Conservation (phyloP, 2,888 invertebrate species). For the Plagiodera versicolora region DNA sequence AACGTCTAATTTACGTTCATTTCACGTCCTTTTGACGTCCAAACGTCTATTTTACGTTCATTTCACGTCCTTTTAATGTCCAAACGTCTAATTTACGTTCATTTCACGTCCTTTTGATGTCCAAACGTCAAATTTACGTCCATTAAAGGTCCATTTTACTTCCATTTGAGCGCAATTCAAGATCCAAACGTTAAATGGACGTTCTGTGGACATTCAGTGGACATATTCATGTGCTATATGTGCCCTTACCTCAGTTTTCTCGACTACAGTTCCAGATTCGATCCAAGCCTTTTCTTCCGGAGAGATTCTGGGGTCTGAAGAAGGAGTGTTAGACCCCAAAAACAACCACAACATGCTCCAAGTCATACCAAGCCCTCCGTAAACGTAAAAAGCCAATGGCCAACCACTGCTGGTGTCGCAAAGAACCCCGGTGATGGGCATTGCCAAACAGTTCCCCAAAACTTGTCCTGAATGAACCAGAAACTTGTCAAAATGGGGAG, state of each 20-base stretch:
- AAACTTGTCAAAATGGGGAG: no score
- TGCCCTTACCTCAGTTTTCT: constrained; percentile 62
- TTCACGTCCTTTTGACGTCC: no score
- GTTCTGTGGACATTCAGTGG: no score
- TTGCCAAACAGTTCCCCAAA: constrained; percentile 75
- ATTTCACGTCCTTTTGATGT: no score
- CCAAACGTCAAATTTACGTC: no score
- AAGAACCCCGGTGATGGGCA: constrained; percentile 73
- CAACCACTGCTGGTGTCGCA: constrained; percentile 71
- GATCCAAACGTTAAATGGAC: no score
- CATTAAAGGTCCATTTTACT: no score
- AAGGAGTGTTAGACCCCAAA: constrained; percentile 69
- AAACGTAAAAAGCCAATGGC: constrained; percentile 77
- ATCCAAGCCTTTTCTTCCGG: constrained; percentile 68
- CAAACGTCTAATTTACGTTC: no score
- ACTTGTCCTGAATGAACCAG: constrained; percentile 63
- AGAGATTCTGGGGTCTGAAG: constrained; percentile 62
- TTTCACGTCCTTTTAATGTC: no score
- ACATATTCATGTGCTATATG: neutral
- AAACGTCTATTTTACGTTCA: no score
- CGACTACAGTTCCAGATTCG: constrained; percentile 57
- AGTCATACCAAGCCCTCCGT: constrained; percentile 64
- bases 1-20: no score
- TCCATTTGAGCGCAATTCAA: no score
- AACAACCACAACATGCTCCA: constrained; percentile 66